A percentile compares a stretch with the other conserved stretches of the same genome.
Conservation (phyloP, 2,888 invertebrate species). For the Drosophila mulleri region DNA sequence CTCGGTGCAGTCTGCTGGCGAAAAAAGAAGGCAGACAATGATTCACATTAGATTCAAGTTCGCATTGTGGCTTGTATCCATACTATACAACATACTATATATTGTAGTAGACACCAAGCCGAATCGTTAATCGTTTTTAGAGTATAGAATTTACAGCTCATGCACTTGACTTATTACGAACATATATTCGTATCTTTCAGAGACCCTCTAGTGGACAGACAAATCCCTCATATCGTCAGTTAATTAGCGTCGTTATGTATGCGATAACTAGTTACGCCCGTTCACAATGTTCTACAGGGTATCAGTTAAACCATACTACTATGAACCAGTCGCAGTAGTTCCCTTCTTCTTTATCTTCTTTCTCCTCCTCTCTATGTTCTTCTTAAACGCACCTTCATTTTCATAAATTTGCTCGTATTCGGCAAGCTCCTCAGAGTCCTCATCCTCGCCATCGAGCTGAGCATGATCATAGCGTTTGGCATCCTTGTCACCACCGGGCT, state of each 20-base stretch:
- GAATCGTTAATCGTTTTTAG: not conserved
- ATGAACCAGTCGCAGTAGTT: not conserved
- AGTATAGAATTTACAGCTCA: conserved; percentile 5
- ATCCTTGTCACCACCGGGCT: conserved; percentile 77
- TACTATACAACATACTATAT: not conserved
- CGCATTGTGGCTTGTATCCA: not conserved
- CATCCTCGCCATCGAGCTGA: conserved; percentile 90
- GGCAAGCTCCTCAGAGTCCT: conserved; percentile 88
- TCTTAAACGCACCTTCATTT: conserved; percentile 86
- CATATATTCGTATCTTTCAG: not conserved
- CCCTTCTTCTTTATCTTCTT: not conserved
- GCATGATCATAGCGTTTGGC: conserved; percentile 87
- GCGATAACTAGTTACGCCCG: not conserved
- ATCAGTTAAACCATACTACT: not conserved
- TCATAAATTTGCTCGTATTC: conserved; percentile 90
- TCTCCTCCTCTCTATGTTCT: not conserved
- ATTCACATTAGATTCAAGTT: not conserved
- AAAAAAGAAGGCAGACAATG: not conserved
- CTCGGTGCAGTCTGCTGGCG: conserved; percentile 89
- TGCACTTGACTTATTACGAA: not conserved
- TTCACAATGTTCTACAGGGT: not conserved
- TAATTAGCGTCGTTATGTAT: not conserved
- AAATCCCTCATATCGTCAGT: not conserved
- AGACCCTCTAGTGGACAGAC: not conserved
- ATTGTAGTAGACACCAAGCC: not conserved